phyloP scores from a whole-genome alignment of 1,140 invertebrate genomes.

The Lucilia cuprina region DNA sequence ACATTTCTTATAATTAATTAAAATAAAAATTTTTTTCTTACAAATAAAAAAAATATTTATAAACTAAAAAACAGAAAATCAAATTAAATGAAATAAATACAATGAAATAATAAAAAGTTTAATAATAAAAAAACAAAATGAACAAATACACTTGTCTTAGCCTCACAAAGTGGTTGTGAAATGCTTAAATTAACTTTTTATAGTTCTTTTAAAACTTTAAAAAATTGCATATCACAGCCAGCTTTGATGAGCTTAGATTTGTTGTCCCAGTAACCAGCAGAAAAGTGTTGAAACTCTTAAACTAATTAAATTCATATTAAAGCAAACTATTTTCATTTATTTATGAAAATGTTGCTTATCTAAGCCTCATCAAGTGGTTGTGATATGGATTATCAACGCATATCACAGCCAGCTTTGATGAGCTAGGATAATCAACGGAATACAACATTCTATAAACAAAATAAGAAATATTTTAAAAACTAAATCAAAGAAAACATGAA shows the following conservation, averaged over 20 bases:
- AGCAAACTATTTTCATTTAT: slow-evolving; percentile 10
- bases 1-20: slow-evolving; percentile 51
- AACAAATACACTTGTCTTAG: slow-evolving; percentile 39
- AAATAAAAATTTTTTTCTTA: background rate
- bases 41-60: too few relatives aligned
- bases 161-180: slow-evolving; percentile 80
- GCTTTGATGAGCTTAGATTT: slow-evolving; percentile 83
- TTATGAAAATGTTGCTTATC: slow-evolving; percentile 59
- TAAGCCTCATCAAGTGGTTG: slow-evolving; percentile 75
- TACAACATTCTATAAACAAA: slow-evolving; percentile 44
- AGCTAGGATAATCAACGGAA: slow-evolving; percentile 68
- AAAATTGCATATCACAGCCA: slow-evolving; percentile 84
- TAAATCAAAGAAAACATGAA: too few relatives aligned
- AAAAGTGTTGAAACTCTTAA: slow-evolving; percentile 17
- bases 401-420: slow-evolving; percentile 95
- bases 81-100: slow-evolving; percentile 6
- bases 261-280: slow-evolving; percentile 42
- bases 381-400: slow-evolving; percentile 76
- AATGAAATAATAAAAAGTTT: background rate
- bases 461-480: background rate
- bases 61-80: slow-evolving; percentile 39
- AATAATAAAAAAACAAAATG: background rate
- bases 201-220: slow-evolving; percentile 51
- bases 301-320: background rate
- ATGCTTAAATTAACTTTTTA: slow-evolving; percentile 64